phyloP scores from a whole-genome alignment of 2,888 invertebrate genomes.

The Caenorhabditis macrosperma region DNA sequence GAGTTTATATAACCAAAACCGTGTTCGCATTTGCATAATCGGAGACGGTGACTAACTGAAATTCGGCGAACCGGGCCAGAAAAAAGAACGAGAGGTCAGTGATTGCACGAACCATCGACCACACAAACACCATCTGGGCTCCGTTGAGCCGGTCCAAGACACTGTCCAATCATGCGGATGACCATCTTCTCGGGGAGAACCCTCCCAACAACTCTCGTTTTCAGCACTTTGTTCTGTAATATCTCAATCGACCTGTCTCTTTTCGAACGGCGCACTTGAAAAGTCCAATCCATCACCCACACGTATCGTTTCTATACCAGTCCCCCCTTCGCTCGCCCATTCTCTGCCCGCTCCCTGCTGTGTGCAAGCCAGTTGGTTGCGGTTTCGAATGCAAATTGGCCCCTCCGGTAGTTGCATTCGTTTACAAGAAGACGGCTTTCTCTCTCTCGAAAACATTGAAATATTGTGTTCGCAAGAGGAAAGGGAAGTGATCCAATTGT shows the following conservation, averaged over 20 bases:
- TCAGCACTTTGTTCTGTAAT: no score
- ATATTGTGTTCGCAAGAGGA: constrained; percentile 1
- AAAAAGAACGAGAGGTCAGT: background rate
- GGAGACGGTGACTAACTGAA: constrained; percentile 17
- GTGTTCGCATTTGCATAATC: constrained; percentile 30
- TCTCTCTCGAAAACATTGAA: background rate
- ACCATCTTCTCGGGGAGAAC: no score
- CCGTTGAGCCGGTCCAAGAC: no score
- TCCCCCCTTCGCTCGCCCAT: constrained; percentile 2
- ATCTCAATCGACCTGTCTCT: no score
- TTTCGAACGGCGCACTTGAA: background rate
- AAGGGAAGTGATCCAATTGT: background rate
- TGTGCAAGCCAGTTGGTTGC: constrained; percentile 17
- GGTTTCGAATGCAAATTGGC: background rate
- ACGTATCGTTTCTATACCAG: constrained; percentile 5
- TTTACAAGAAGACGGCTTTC: background rate
- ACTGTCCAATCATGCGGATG: no score
- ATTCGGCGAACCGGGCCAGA: constrained; percentile 13
- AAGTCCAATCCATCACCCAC: constrained; percentile 29
- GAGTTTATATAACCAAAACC: constrained; percentile 22
- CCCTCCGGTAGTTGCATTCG: background rate
- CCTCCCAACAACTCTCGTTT: no score
- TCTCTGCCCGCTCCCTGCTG: constrained; percentile 1
- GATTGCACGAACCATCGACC: background rate
- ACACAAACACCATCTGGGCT: no score